These are phyloP conservation scores for Dolichallabes microphthalmus DNA, from an alignment of 2,113 vertebrate species.

Conservation along the genomic window DNA sequence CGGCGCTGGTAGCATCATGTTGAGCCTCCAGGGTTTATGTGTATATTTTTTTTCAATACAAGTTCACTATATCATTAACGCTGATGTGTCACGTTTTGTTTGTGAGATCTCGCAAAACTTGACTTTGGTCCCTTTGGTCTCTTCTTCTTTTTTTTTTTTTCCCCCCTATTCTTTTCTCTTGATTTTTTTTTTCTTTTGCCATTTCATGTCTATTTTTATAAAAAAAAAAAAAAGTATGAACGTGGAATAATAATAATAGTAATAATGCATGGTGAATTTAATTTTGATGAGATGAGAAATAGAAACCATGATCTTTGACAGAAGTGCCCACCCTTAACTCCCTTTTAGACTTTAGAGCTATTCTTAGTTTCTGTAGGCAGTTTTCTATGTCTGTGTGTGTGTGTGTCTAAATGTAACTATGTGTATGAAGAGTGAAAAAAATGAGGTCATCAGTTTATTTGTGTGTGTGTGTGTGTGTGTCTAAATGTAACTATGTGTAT, in stretches of 20 bases:
- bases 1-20: not conserved
- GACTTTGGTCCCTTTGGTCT: too few species aligned
- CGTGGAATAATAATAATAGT: not conserved
- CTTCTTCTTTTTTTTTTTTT: too few species aligned
- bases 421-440: not conserved
- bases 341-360: not conserved
- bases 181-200: too few species aligned
- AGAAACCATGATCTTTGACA: not conserved
- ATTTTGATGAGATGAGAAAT: constrained; percentile 13
- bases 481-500: not conserved
- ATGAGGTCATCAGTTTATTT: constrained; percentile 38
- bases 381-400: constrained; percentile 51
- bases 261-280: not conserved
- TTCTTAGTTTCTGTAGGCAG: constrained; percentile 1
- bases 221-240: not conserved
- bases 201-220: too few species aligned
- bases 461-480: constrained; percentile 55
- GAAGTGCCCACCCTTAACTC: not conserved
- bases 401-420: not conserved
- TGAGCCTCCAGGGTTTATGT: not conserved
- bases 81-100: too few species aligned
- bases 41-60: too few species aligned
- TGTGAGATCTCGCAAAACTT: too few species aligned
- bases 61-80: too few species aligned
- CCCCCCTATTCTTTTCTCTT: too few species aligned